Percentiles rank a stretch among this genome's conserved stretches.
Evolutionary conservation across 2,113 vertebrate species (phyloP).

Genomic region (Trachemys scripta): DNA sequence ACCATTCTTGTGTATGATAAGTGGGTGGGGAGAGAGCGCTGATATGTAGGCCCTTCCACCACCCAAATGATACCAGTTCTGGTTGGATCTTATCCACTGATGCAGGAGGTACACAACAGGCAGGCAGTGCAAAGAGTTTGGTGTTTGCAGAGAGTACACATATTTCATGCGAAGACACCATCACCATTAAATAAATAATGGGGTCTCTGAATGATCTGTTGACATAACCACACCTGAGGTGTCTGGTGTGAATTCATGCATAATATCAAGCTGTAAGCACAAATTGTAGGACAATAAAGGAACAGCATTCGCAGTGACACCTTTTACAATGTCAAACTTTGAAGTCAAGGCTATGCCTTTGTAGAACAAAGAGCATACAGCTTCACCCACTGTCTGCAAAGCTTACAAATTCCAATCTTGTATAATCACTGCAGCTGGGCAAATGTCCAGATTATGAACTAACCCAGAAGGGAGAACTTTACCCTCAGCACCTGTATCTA

Average conservation of each 20-base stretch:
- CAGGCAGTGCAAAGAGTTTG: no score
- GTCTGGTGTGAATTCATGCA: not conserved
- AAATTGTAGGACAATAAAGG: not conserved
- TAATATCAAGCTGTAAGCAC: not conserved
- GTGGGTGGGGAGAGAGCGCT: no score
- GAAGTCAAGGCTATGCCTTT: not conserved
- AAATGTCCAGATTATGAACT: not conserved
- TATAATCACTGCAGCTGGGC: not conserved
- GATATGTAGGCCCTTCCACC: no score
- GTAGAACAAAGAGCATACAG: not conserved
- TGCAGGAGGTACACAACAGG: no score
- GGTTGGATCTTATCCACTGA: no score
- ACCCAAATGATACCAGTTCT: no score
- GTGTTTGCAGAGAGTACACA: no score
- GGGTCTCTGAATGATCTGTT: no score
- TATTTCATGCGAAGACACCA: no score
- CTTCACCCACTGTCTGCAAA: not conserved
- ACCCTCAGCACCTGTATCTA: not conserved
- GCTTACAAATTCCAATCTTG: not conserved
- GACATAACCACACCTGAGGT: not conserved
- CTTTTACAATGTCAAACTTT: not conserved
- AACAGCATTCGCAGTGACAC: not conserved
- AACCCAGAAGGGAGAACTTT: not conserved
- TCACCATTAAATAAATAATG: no score
- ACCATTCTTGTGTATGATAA: no score